Percentiles rank a stretch among this genome's conserved stretches.
Evolutionary conservation across 1,140 invertebrate genomes (phyloP).

Genomic region (Drosophila pruinosa): DNA sequence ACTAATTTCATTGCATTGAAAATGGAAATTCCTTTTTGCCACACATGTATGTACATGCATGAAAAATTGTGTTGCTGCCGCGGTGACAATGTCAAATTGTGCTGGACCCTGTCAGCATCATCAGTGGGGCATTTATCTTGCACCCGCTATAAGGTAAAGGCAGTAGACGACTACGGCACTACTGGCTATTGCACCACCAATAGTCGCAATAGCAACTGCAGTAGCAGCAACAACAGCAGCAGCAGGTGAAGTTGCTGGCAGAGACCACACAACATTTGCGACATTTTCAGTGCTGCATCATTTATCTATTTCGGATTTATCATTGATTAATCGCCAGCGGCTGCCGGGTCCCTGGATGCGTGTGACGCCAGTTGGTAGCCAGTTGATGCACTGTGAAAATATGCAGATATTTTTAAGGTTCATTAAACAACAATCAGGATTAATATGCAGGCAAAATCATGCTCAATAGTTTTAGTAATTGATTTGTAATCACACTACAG

Average conservation of each 20-base stretch:
- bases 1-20: slow-evolving; percentile 31
- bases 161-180: slow-evolving; percentile 27
- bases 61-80: slow-evolving; percentile 32
- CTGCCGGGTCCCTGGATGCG: slow-evolving; percentile 24
- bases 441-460: not conserved
- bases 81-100: slow-evolving; percentile 60
- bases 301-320: slow-evolving; percentile 82
- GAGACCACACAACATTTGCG: slow-evolving; percentile 71
- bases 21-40: slow-evolving; percentile 26
- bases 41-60: not conserved
- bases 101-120: slow-evolving; percentile 69
- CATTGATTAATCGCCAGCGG: slow-evolving; percentile 77
- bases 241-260: slow-evolving; percentile 64
- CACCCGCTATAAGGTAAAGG: slow-evolving; percentile 58
- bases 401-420: not conserved
- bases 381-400: slow-evolving; percentile 25
- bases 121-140: slow-evolving; percentile 78
- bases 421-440: too few relatives aligned
- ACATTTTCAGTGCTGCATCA: slow-evolving; percentile 63
- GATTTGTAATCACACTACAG: too few relatives aligned
- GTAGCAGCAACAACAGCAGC: slow-evolving; percentile 12
- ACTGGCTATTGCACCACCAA: not conserved
- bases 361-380: slow-evolving; percentile 34
- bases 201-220: slow-evolving; percentile 27
- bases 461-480: too few relatives aligned